Base-by-base conservation (phyloP, 1,140 invertebrate genomes). In the Drosophila lacteicornis region DNA sequence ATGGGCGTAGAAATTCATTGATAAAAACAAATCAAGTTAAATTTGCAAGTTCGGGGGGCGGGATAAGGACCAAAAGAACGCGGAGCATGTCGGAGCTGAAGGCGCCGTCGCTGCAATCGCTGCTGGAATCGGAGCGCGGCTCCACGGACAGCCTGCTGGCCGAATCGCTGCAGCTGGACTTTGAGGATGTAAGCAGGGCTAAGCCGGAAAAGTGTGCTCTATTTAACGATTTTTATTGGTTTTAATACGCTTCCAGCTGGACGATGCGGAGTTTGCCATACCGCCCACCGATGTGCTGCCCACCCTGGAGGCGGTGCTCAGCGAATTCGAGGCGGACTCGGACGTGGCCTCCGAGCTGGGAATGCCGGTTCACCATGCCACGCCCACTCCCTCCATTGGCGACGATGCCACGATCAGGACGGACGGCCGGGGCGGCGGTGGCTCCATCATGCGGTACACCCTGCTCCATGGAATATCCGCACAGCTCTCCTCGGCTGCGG, bases 261-360 rank as follows among this genome's bases (percentile, higher is more conserved):
- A 98, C 93, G 97, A 97, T 94, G 94, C 94, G 27, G 97, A 98
- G 93, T 98, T 96, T 93, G 95, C 96, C 75, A 96, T 98, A 87
- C 97, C 97, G 55, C 94, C 95, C 45, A 94, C 97, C 57, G 95
- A 95, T 58, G 94, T 95, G 85, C 93, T 96, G 71, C 97, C 96
- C n/a, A 96, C 97, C 0, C 93, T 98, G 76, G 97, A 98, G 92
- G 97, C 96, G 86, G 97, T 98, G 83, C 93, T 98, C 40, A 97
- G 96, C 93, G 97, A 97, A 82, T 94, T 95, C 78, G 95, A 96
- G 91, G 94, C 93, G 66, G 94, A 94, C 55, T 94, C 93, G 43
- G 94, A 94, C 93, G 91, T 93, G 93, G 70, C 94, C 76, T 95
- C 94, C 76, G 93, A 93, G 76, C 66, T 87, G 17, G 93, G 92